Evolutionary conservation across 1,140 invertebrate genomes (phyloP).

Genomic region (Drosophila persimilis): DNA sequence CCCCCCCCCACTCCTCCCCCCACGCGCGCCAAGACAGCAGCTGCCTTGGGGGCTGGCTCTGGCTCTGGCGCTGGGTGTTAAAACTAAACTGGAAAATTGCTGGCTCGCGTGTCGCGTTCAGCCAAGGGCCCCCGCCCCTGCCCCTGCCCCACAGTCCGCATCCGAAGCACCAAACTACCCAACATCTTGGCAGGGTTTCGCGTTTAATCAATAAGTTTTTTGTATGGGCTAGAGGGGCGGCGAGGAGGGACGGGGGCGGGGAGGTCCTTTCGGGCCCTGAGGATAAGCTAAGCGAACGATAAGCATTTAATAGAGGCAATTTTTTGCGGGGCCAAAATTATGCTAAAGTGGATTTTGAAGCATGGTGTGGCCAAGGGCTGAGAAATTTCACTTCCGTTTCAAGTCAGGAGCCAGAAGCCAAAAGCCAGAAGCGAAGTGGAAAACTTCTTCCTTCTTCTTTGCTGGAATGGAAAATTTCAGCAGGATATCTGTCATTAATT

Average conservation of each 20-base stretch:
- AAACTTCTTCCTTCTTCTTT: constrained; percentile 18
- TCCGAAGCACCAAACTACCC: constrained; percentile 10
- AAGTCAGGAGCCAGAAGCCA: background rate
- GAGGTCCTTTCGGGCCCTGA: constrained; percentile 22
- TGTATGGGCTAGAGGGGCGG: constrained; percentile 3
- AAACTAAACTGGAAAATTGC: constrained; percentile 80
- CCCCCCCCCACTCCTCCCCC: constrained; percentile 10
- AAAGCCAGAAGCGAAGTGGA: constrained; percentile 35
- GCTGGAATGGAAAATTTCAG: constrained; percentile 27
- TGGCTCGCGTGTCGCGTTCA: constrained; percentile 73
- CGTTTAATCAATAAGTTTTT: constrained; percentile 79
- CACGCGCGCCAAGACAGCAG: constrained; percentile 7
- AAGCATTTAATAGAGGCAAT: constrained; percentile 74
- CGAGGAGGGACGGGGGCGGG: background rate
- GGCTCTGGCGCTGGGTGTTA: constrained; percentile 44
- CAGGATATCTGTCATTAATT: constrained; percentile 73
- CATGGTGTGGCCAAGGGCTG: constrained; percentile 42
- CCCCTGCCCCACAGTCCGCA: background rate
- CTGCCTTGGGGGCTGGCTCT: constrained; percentile 48
- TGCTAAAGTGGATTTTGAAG: constrained; percentile 74
- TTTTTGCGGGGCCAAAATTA: constrained; percentile 52
- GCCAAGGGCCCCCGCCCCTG: constrained; percentile 36
- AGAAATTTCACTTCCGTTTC: constrained; percentile 49
- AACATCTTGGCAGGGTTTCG: constrained; percentile 31
- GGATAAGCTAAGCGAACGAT: constrained; percentile 57